Evolutionary conservation across 2,113 vertebrate species (phyloP).

Genomic region (Strix aluco): DNA sequence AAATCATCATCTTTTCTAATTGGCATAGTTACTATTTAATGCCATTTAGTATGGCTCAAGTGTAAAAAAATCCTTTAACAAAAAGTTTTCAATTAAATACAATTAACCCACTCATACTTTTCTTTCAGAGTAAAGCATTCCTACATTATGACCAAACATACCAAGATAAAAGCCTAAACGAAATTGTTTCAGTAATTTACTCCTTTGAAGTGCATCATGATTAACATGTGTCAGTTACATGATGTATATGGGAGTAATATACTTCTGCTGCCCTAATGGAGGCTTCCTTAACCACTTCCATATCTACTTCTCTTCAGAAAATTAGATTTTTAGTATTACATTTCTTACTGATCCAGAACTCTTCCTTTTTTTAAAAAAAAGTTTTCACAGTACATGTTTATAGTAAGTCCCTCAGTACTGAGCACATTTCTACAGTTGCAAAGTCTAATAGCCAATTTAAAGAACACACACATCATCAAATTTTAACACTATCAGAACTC

Average conservation of each 20-base stretch:
- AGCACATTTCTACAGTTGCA: background rate
- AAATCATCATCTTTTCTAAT: background rate
- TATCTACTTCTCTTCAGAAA: background rate
- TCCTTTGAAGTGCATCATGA: background rate
- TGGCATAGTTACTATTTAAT: background rate
- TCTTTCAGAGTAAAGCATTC: background rate
- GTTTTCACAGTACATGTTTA: background rate
- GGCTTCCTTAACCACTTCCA: background rate
- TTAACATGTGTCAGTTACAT: background rate
- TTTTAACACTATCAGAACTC: background rate
- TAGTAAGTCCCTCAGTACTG: background rate
- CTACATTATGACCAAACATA: background rate
- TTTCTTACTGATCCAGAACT: background rate
- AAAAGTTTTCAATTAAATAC: background rate
- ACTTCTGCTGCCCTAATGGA: background rate
- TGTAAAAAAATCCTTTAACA: background rate
- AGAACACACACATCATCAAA: background rate
- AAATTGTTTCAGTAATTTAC: background rate
- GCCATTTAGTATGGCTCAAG: background rate
- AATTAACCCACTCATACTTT: background rate
- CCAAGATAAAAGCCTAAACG: background rate
- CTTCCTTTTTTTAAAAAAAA: background rate
- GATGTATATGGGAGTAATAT: background rate
- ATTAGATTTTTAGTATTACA: background rate
- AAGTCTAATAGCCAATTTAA: background rate